Percentiles rank a stretch among this genome's conserved stretches.
Evolutionary conservation across 1,140 invertebrate species (phyloP).

Genomic region (Harpegnathos saltator): DNA sequence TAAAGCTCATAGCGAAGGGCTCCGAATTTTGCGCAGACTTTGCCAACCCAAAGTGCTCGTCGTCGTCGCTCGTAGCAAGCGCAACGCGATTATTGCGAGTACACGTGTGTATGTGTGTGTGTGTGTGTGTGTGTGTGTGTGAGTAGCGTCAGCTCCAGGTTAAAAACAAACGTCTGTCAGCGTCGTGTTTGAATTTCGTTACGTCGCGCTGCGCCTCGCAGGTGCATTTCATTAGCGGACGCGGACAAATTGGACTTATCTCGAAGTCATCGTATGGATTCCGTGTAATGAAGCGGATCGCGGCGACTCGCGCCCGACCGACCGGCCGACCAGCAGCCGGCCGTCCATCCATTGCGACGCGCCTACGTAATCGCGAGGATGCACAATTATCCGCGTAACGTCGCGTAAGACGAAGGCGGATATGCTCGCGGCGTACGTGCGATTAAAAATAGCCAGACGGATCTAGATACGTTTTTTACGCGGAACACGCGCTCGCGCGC

Average conservation of each 20-base stretch:
- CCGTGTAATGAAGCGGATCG: constrained; percentile 50
- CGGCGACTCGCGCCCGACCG: constrained; percentile 32
- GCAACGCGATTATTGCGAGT: not conserved
- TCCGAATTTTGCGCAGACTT: too few relatives aligned
- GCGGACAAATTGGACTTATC: constrained; percentile 42
- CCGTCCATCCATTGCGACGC: not conserved
- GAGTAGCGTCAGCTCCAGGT: not conserved
- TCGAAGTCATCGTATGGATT: constrained; percentile 33
- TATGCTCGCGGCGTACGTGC: constrained; percentile 8
- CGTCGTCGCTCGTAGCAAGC: too few relatives aligned
- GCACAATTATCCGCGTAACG: constrained; percentile 23
- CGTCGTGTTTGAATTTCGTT: constrained; percentile 32
- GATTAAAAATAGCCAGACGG: constrained; percentile 63
- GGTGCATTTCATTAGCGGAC: constrained; percentile 48
- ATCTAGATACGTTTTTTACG: constrained; percentile 70
- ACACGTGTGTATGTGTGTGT: too few relatives aligned
- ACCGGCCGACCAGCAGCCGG: not conserved
- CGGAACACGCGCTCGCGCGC: constrained; percentile 33
- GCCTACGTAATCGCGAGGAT: constrained; percentile 36
- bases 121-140: too few relatives aligned
- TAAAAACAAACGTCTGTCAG: constrained; percentile 10
- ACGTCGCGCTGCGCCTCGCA: constrained; percentile 19
- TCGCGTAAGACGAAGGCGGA: constrained; percentile 38
- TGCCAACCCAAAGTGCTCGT: too few relatives aligned
- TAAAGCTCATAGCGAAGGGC: too few relatives aligned